phyloP scores from a whole-genome alignment of 2,113 vertebrate genomes.

The Festucalex cinctus region DNA sequence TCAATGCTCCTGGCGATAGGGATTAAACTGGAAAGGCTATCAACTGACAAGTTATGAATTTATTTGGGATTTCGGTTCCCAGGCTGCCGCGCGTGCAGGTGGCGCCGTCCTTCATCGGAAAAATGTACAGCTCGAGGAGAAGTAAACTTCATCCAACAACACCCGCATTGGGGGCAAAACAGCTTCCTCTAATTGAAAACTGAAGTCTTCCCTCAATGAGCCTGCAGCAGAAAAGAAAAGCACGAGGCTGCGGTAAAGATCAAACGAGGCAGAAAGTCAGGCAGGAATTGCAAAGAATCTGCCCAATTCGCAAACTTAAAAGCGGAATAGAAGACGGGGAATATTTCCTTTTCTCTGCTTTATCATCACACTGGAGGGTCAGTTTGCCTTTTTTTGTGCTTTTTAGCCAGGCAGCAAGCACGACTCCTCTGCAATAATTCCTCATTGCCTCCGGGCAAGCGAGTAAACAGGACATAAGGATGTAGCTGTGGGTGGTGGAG shows the following conservation, averaged over 20 bases:
- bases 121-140: neutral
- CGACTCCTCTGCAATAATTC: constrained; percentile 41
- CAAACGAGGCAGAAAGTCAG: neutral
- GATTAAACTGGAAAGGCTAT: constrained; percentile 24
- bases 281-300: neutral
- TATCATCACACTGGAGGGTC: constrained; percentile 28
- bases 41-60: constrained; percentile 18
- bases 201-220: neutral
- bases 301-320: neutral
- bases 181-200: constrained; percentile 1
- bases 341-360: neutral
- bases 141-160: neutral
- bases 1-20: constrained; percentile 18
- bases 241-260: neutral
- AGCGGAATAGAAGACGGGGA: neutral
- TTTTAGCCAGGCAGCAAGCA: constrained; percentile 36
- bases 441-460: constrained; percentile 39
- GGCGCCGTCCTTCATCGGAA: constrained; percentile 7
- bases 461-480: constrained; percentile 27
- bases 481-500: constrained; percentile 1
- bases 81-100: constrained; percentile 2
- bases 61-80: constrained; percentile 8
- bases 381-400: constrained; percentile 7
- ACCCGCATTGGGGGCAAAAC: neutral
- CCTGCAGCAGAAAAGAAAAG: neutral